A percentile compares a stretch with the other conserved stretches of the same genome.
Evolutionary conservation across 2,888 invertebrate genomes (phyloP).

Genomic region (Mythimna ferrago): DNA sequence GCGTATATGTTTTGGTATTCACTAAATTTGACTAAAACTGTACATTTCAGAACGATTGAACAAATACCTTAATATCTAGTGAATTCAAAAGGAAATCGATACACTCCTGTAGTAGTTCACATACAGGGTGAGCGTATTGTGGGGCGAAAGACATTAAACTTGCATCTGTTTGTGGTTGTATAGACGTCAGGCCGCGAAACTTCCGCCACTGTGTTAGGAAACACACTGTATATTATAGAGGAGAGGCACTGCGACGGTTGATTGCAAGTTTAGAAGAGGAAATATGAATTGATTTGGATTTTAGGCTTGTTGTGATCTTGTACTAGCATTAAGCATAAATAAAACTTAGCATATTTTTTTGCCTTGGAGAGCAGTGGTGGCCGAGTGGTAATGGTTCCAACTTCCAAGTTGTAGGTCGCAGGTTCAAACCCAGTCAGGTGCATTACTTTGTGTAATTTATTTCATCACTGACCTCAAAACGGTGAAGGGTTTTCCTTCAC

Average conservation of each 20-base stretch:
- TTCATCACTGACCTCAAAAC: no score
- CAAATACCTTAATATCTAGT: conserved; percentile 38
- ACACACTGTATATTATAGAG: conserved; percentile 57
- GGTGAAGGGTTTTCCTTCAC: no score
- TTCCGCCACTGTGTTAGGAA: conserved; percentile 65
- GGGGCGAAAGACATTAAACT: conserved; percentile 79
- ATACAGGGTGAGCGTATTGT: conserved; percentile 57
- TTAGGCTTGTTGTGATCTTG: no score
- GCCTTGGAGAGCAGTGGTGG: no score
- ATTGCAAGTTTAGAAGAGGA: no score
- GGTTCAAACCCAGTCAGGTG: no score
- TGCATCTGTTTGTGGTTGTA: conserved; percentile 85
- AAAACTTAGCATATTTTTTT: no score
- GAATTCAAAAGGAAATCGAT: conserved; percentile 58
- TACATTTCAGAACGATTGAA: conserved; percentile 11
- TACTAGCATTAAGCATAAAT: no score
- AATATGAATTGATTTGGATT: not conserved
- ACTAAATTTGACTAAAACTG: not conserved
- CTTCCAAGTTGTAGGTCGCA: no score
- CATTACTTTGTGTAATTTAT: no score
- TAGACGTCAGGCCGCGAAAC: conserved; percentile 76
- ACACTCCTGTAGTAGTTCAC: conserved; percentile 46
- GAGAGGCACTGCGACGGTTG: not conserved
- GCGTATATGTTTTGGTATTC: no score
- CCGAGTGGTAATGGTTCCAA: no score